Percentiles rank a stretch among this genome's conserved stretches.
Conservation (phyloP, 2,113 vertebrate species). For the Athene cunicularia region DNA sequence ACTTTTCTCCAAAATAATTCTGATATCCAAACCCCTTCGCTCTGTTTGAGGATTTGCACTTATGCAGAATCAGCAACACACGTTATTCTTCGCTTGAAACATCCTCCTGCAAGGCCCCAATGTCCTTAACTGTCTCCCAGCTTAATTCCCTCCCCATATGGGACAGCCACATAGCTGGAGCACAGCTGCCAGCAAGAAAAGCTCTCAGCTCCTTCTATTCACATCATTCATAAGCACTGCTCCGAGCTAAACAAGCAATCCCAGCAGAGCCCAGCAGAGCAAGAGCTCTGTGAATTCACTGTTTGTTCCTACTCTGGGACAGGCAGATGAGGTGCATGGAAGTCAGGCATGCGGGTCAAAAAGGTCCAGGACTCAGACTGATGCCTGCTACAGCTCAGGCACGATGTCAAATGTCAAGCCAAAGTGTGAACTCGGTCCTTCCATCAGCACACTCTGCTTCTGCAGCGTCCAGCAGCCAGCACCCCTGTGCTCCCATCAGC, state of each 20-base stretch:
- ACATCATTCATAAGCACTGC: background rate
- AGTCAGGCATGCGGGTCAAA: accelerated
- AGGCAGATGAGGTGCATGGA: background rate
- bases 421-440: accelerated
- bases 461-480: background rate
- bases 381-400: background rate
- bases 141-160: background rate
- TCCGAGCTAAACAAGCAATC: background rate
- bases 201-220: background rate
- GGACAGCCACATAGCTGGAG: background rate
- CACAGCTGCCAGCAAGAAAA: background rate
- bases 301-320: background rate
- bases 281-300: background rate
- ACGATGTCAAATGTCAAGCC: accelerated
- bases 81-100: background rate
- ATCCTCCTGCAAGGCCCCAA: background rate
- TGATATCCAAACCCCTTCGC: background rate
- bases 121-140: background rate
- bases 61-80: background rate
- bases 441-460: background rate
- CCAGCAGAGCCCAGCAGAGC: background rate
- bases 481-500: accelerated
- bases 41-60: background rate
- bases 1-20: background rate
- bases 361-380: background rate